Evolutionary conservation across 1,140 invertebrate species (phyloP).

Genomic region (Zaprionus nigranus): DNA sequence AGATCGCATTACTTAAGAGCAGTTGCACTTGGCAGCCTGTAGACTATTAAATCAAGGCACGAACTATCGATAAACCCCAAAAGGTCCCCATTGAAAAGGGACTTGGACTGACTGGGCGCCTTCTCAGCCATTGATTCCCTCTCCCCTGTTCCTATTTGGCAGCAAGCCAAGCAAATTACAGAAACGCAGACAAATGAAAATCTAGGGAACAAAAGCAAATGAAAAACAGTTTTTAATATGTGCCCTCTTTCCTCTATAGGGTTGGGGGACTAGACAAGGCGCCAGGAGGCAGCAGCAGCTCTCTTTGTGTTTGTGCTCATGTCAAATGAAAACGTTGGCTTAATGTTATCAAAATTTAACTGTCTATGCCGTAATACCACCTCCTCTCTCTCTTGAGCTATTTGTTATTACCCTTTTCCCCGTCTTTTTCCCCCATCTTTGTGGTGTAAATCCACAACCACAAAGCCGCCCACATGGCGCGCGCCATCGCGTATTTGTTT

Average conservation of each 20-base stretch:
- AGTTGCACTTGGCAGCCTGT: constrained; percentile 67
- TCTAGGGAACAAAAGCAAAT: constrained; percentile 41
- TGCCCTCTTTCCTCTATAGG: constrained; percentile 18
- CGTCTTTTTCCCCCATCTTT: neutral
- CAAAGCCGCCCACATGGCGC: constrained; percentile 39
- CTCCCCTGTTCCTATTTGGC: constrained; percentile 53
- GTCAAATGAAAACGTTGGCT: constrained; percentile 78
- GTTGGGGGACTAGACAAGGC: constrained; percentile 65
- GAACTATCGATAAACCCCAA: constrained; percentile 74
- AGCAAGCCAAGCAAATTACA: constrained; percentile 56
- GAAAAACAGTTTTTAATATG: constrained; percentile 74
- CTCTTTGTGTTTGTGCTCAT: constrained; percentile 28
- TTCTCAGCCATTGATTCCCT: neutral
- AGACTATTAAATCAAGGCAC: constrained; percentile 81
- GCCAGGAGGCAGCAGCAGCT: constrained; percentile 27
- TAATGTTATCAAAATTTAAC: constrained; percentile 77
- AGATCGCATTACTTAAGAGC: constrained; percentile 37
- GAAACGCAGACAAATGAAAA: constrained; percentile 45
- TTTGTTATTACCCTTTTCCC: neutral
- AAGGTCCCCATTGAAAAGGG: neutral
- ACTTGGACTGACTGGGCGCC: neutral
- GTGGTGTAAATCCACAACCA: constrained; percentile 49
- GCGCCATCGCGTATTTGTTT: constrained; percentile 64
- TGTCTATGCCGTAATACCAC: neutral
- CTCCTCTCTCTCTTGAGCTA: neutral